Base-by-base conservation (phyloP, 2,113 vertebrate genomes). In the Entelurus aequoreus region DNA sequence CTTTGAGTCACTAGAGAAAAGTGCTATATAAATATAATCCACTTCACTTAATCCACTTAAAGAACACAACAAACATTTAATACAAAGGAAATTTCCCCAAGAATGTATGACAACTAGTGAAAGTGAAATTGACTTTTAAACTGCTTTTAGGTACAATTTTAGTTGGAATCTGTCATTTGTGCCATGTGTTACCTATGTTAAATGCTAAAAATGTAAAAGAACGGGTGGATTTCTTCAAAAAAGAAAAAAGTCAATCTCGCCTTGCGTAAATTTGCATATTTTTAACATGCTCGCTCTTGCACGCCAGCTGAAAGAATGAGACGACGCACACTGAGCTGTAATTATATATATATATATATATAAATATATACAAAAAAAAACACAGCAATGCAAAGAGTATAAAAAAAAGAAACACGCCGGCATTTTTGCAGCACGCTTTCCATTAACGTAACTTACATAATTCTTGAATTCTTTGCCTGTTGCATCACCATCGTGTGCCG, bases 401-500 rank as follows among this genome's bases (percentile, higher is more conserved):
- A 42, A 66, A n/a, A 38, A 16, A 12, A 37, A 54, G 15, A 40
- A 40, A 55, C 6, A 57, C 40, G 9, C 37, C 44, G 38, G 54
- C 13, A 21, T 15, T 0, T 46, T 37, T 66, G 38, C n/a, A 10
- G 9, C 48, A 60, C 50, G 48, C 9, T 48, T 51, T 48, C 56
- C 6, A 28, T 53, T 28, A 1, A 63, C 49, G 57, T 71, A 48
- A 79, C 71, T 84, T 65, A 75, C 68, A 62, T 48, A 51, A 14
- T 40, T 47, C 48, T 46, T 54, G 46, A 14, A 9, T 64, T 75
- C 52, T 52, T 71, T 15, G 54, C 19, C 28, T 21, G 60, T 55
- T 74, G 10, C 52, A 48, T 63, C 62, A 61, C 60, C 48, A 4
- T 9, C 15, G 3, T 40, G 40, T 42, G 40, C 38, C 61, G 1